Percentiles rank a stretch among this genome's conserved stretches.
Evolutionary conservation across 1,140 invertebrate species (phyloP).

Genomic region (Achatina immaculata): DNA sequence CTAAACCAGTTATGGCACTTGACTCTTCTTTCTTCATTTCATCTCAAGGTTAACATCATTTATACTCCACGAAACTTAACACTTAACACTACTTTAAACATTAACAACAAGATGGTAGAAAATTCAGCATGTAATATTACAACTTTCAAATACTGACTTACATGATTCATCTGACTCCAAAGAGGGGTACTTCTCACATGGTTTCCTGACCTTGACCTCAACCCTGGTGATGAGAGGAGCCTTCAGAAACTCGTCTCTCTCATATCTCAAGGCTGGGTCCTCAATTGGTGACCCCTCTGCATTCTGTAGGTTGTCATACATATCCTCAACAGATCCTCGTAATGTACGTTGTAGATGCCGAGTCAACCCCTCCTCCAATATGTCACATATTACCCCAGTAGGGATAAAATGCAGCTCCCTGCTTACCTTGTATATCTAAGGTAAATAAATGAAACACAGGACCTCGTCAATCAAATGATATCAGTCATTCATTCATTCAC

Average conservation of each 20-base stretch:
- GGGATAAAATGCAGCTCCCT: conserved; percentile 52
- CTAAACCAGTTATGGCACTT: too few relatives aligned
- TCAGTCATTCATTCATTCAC: too few relatives aligned
- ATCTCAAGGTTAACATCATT: too few relatives aligned
- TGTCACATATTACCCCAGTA: conserved; percentile 72
- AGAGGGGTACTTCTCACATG: conserved; percentile 59
- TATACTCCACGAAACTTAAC: too few relatives aligned
- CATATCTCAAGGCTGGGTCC: conserved; percentile 53
- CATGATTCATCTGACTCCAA: conserved; percentile 66
- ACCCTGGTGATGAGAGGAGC: conserved; percentile 52
- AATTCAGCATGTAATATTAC: too few relatives aligned
- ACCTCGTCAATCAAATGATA: too few relatives aligned
- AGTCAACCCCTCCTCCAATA: conserved; percentile 74
- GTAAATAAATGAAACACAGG: not conserved
- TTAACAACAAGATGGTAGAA: too few relatives aligned
- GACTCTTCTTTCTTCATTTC: too few relatives aligned
- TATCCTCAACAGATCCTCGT: conserved; percentile 58
- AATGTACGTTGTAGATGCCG: conserved; percentile 74
- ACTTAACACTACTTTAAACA: too few relatives aligned
- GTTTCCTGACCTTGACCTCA: conserved; percentile 58
- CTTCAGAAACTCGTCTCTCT: conserved; percentile 48
- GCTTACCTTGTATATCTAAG: conserved; percentile 46
- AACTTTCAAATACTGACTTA: too few relatives aligned
- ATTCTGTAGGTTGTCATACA: conserved; percentile 64
- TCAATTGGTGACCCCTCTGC: conserved; percentile 59